phyloP scores from a whole-genome alignment of 2,113 vertebrate genomes.

The Myotis lucifugus region DNA sequence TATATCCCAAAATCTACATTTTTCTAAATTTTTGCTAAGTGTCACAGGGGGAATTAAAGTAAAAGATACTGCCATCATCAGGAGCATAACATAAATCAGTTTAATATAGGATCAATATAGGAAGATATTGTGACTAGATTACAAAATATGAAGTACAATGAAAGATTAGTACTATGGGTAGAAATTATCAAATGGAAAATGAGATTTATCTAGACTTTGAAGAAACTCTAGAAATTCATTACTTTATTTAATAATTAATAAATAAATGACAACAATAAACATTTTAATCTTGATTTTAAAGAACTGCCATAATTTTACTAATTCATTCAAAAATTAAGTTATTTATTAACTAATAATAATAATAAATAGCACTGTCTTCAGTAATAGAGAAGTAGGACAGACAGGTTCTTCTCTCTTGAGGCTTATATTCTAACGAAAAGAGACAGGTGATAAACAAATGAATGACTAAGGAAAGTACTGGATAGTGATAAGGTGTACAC shows the following conservation, averaged over 20 bases:
- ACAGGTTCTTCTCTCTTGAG: not conserved
- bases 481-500: not conserved
- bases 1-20: not conserved
- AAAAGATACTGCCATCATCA: not conserved
- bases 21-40: not conserved
- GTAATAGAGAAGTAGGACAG: not conserved
- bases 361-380: not conserved
- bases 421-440: not conserved
- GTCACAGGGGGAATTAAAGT: not conserved
- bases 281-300: conserved; percentile 20
- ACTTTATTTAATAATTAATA: not conserved
- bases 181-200: not conserved
- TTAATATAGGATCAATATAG: not conserved
- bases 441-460: not conserved
- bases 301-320: not conserved
- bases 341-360: not conserved
- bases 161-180: not conserved
- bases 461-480: not conserved
- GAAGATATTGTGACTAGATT: not conserved
- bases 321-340: not conserved
- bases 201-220: not conserved
- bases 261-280: not conserved
- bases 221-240: not conserved
- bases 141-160: not conserved
- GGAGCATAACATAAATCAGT: not conserved